A percentile compares a stretch with the other conserved stretches of the same genome.
phyloP scores from a whole-genome alignment of 2,888 invertebrate species.

The Nesidiocoris tenuis region DNA sequence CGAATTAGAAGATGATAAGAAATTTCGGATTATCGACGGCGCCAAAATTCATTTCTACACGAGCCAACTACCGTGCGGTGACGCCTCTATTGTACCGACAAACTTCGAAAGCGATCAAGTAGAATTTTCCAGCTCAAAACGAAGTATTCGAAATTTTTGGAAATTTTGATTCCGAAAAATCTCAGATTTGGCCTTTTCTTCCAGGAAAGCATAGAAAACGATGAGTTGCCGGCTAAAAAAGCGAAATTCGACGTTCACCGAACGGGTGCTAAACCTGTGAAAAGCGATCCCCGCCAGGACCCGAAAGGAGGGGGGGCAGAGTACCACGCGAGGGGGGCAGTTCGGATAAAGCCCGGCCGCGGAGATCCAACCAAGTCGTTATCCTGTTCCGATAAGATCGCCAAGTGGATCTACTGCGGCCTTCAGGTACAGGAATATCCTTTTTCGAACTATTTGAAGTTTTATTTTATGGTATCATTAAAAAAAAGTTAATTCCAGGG shows the following conservation, averaged over 20 bases:
- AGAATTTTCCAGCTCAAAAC: not conserved
- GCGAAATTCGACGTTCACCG: constrained; percentile 59
- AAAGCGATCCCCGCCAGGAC: constrained; percentile 62
- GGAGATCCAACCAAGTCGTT: constrained; percentile 85
- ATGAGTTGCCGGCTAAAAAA: constrained; percentile 16
- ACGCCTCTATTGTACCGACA: constrained; percentile 79
- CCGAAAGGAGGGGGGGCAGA: constrained; percentile 59
- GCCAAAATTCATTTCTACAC: constrained; percentile 79
- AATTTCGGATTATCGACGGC: constrained; percentile 59
- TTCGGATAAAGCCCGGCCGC: constrained; percentile 64
- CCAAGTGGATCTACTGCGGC: constrained; percentile 84
- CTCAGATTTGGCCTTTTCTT: no score
- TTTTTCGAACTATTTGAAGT: no score
- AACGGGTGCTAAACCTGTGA: constrained; percentile 87
- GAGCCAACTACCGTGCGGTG: constrained; percentile 89
- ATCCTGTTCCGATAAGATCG: constrained; percentile 92
- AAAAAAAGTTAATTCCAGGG: constrained; percentile 60
- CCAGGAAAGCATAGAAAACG: no score
- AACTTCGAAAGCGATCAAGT: not conserved
- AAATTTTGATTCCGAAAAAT: no score
- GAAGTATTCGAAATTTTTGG: not conserved
- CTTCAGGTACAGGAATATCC: no score
- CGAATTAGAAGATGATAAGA: constrained; percentile 51
- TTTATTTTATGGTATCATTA: not conserved
- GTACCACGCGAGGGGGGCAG: constrained; percentile 66